Percentiles rank a stretch among this genome's conserved stretches.
Conservation (phyloP, 2,888 invertebrate species). For the Celastrina argiolus region DNA sequence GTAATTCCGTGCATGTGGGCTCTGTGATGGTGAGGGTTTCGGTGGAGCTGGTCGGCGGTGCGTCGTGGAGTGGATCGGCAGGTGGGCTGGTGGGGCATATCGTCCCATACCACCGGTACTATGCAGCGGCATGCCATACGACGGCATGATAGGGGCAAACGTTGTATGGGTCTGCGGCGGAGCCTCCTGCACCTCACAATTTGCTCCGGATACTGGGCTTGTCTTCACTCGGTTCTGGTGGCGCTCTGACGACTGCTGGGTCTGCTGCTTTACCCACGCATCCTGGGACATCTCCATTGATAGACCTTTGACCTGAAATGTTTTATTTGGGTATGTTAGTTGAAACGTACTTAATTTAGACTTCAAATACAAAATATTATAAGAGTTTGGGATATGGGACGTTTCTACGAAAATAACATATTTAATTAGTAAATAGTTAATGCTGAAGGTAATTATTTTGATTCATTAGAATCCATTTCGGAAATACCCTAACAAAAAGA, state of each 20-base stretch:
- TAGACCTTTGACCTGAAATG: slow-evolving; percentile 68
- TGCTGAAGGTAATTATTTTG: no score
- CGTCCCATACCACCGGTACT: slow-evolving; percentile 66
- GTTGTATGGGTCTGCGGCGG: slow-evolving; percentile 58
- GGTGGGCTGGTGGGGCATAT: slow-evolving; percentile 70
- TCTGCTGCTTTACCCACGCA: slow-evolving; percentile 71
- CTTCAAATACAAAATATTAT: not conserved
- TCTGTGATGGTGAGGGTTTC: slow-evolving; percentile 73
- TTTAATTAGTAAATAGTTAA: no score
- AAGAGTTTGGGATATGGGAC: no score
- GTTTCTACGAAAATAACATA: no score
- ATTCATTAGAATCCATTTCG: no score
- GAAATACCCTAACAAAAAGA: no score
- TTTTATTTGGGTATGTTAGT: not conserved
- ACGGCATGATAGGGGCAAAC: slow-evolving; percentile 67
- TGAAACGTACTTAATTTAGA: not conserved
- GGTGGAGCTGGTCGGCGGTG: slow-evolving; percentile 69
- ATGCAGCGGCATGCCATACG: slow-evolving; percentile 61
- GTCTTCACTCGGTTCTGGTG: slow-evolving; percentile 69
- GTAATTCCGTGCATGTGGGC: slow-evolving; percentile 75
- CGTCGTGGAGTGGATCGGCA: slow-evolving; percentile 77
- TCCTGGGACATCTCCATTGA: slow-evolving; percentile 75
- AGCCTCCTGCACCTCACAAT: slow-evolving; percentile 76
- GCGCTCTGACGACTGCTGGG: slow-evolving; percentile 63
- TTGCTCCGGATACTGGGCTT: slow-evolving; percentile 66